Evolutionary conservation across 1,140 invertebrate species (phyloP).

Genomic region (Popillia japonica): DNA sequence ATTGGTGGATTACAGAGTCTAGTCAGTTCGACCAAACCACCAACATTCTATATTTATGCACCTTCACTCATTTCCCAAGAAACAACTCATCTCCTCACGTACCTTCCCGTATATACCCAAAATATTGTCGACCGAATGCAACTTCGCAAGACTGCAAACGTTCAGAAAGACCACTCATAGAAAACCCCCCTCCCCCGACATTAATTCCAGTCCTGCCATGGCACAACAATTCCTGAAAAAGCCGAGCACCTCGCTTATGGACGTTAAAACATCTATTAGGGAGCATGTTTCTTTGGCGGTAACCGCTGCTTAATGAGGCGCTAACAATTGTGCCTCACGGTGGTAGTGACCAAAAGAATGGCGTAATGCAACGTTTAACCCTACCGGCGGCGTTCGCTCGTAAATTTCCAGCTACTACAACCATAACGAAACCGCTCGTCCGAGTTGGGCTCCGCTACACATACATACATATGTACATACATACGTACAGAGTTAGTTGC

Average conservation of each 20-base stretch:
- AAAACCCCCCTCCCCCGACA: neutral
- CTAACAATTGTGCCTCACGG: conserved; percentile 13
- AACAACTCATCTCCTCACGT: too few species aligned
- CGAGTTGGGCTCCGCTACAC: too few species aligned
- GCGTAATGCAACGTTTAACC: conserved; percentile 16
- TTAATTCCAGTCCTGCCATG: neutral
- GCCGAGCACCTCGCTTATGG: neutral
- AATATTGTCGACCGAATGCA: neutral
- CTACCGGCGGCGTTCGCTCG: neutral
- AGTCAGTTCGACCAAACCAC: too few species aligned
- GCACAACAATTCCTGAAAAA: neutral
- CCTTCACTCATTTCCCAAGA: too few species aligned
- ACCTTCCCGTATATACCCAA: too few species aligned
- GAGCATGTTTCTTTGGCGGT: conserved; percentile 16
- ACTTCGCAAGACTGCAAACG: neutral
- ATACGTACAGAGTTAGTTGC: neutral
- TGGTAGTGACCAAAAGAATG: conserved; percentile 5
- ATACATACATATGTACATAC: too few species aligned
- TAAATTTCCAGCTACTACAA: conserved; percentile 13
- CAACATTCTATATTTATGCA: too few species aligned
- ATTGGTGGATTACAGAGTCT: too few species aligned
- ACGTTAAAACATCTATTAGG: conserved; percentile 6
- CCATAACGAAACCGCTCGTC: conserved; percentile 11
- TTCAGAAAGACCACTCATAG: neutral
- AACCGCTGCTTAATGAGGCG: conserved; percentile 30